Percentiles rank a stretch among this genome's conserved stretches.
phyloP scores from a whole-genome alignment of 2,113 vertebrate species.

The Lonchura striata region DNA sequence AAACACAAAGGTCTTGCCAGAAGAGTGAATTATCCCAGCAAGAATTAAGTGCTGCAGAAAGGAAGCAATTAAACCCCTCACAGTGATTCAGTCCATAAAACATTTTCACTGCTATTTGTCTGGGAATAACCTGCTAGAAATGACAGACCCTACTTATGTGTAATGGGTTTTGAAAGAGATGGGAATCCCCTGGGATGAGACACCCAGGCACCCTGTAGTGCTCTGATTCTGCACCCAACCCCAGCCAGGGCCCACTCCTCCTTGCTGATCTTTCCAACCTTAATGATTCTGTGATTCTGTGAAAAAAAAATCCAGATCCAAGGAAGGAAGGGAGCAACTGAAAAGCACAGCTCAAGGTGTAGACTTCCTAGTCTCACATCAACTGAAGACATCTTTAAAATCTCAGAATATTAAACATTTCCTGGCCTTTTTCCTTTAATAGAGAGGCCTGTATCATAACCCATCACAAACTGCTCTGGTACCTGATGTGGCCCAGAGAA shows the following conservation, averaged over 20 bases:
- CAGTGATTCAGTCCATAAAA: slow-evolving; percentile 10
- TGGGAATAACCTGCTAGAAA: not conserved
- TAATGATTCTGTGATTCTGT: not conserved
- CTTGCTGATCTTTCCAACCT: not conserved
- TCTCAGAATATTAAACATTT: not conserved
- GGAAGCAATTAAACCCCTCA: not conserved
- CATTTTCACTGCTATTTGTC: not conserved
- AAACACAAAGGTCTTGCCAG: not conserved
- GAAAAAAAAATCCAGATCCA: not conserved
- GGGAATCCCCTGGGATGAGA: not conserved
- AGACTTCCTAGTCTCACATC: not conserved
- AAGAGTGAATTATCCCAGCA: not conserved
- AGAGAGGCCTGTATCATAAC: not conserved
- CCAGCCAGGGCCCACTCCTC: not conserved
- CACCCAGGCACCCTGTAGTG: not conserved
- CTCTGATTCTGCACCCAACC: not conserved
- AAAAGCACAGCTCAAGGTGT: not conserved
- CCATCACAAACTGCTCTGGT: not conserved
- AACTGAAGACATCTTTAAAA: not conserved
- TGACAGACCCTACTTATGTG: not conserved
- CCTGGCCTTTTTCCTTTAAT: not conserved
- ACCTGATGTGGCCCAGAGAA: rapidly evolving
- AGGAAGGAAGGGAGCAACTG: not conserved
- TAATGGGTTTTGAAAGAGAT: not conserved
- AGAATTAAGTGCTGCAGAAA: not conserved